Evolutionary conservation across 2,113 vertebrate genomes (phyloP).

Genomic region (Ellobius talpinus): DNA sequence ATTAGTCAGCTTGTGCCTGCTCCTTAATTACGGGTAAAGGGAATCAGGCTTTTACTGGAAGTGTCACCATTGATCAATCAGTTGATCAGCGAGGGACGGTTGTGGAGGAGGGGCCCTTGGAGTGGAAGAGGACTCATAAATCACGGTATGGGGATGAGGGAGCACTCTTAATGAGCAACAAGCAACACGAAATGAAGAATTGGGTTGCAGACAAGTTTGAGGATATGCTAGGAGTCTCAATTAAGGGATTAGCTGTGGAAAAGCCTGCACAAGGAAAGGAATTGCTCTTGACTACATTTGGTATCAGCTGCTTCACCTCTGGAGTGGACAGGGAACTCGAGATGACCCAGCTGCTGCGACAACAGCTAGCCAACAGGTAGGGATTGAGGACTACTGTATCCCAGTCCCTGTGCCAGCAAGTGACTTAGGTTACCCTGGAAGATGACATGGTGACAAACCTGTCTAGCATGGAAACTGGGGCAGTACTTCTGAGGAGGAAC

Average conservation of each 20-base stretch:
- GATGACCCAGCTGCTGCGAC: not conserved
- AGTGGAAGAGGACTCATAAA: slow-evolving; percentile 34
- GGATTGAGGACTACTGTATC: rapidly evolving
- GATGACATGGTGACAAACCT: not conserved
- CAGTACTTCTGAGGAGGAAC: not conserved
- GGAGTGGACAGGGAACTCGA: not conserved
- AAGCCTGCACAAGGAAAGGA: not conserved
- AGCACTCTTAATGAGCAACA: not conserved
- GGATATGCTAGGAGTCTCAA: not conserved
- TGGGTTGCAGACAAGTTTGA: slow-evolving; percentile 1
- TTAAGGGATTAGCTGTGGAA: not conserved
- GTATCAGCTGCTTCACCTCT: not conserved
- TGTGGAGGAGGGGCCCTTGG: not conserved
- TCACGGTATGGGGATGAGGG: not conserved
- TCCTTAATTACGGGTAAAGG: slow-evolving; percentile 64
- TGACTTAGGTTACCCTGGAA: not conserved
- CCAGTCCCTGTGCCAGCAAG: not conserved
- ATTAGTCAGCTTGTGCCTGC: slow-evolving; percentile 63
- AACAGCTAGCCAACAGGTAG: not conserved
- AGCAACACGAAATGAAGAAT: not conserved
- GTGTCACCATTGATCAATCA: slow-evolving; percentile 65
- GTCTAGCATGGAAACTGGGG: not conserved
- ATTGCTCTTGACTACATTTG: not conserved
- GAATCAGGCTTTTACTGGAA: slow-evolving; percentile 68
- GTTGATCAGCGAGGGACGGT: slow-evolving; percentile 57